Evolutionary conservation across 2,888 invertebrate species (phyloP).

Genomic region (Pomacea canaliculata): DNA sequence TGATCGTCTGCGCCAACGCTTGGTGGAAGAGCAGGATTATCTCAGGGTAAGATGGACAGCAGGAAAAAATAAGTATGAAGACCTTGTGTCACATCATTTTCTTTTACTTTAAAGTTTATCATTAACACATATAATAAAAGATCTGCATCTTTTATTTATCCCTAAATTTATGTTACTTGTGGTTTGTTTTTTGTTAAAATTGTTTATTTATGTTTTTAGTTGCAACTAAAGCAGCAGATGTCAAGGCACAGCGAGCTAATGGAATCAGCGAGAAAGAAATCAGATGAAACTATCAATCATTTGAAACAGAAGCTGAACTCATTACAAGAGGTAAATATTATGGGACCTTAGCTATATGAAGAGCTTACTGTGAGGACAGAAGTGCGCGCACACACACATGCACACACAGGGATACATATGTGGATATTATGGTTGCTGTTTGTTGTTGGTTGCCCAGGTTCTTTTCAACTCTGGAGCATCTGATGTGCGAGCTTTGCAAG

Average conservation of each 20-base stretch:
- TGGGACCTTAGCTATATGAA: background rate
- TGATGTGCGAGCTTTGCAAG: conserved; percentile 30
- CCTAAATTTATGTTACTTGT: background rate
- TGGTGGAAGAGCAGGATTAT: conserved; percentile 59
- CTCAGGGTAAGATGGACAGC: conserved; percentile 47
- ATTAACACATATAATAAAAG: background rate
- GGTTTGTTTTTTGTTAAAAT: background rate
- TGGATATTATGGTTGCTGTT: too few relatives aligned
- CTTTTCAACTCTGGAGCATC: conserved; percentile 30
- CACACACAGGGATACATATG: too few relatives aligned
- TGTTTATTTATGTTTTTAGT: conserved; percentile 39
- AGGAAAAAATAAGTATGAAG: background rate
- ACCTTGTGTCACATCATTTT: background rate
- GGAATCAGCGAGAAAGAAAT: conserved; percentile 57
- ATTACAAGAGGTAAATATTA: conserved; percentile 53
- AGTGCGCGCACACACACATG: too few relatives aligned
- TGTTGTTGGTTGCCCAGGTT: conserved; percentile 17
- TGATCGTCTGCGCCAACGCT: conserved; percentile 52
- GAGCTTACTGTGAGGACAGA: too few relatives aligned
- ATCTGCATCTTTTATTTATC: background rate
- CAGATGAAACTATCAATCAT: conserved; percentile 60
- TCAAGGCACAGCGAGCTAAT: conserved; percentile 56
- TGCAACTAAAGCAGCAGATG: conserved; percentile 61
- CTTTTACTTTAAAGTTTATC: background rate
- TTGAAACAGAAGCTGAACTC: conserved; percentile 57